phyloP scores from a whole-genome alignment of 2,888 invertebrate species.

The Acanthosepion esculentum region DNA sequence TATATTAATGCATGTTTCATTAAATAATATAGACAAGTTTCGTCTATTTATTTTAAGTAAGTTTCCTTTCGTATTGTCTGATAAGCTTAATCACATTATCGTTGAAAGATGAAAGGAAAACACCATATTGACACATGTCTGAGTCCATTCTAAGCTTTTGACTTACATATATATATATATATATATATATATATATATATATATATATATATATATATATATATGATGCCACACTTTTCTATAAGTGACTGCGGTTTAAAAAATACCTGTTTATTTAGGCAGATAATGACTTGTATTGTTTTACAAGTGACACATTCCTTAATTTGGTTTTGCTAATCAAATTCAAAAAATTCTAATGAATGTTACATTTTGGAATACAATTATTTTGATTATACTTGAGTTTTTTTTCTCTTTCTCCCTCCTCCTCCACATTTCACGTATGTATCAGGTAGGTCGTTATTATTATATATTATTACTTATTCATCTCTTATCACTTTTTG shows the following conservation, averaged over 20 bases:
- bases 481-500: too few species aligned
- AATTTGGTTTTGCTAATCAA: background rate
- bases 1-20: too few species aligned
- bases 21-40: too few species aligned
- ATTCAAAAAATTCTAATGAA: background rate
- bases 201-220: background rate
- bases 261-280: background rate
- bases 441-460: too few species aligned
- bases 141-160: too few species aligned
- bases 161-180: background rate
- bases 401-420: background rate
- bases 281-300: background rate
- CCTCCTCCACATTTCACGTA: background rate
- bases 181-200: background rate
- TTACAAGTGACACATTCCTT: background rate
- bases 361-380: slow-evolving; percentile 25
- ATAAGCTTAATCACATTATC: too few species aligned
- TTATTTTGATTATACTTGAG: background rate
- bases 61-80: too few species aligned
- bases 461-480: too few species aligned
- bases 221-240: background rate
- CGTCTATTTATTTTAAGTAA: too few species aligned
- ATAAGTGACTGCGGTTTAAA: background rate
- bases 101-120: too few species aligned
- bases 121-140: too few species aligned